Percentiles rank a stretch among this genome's conserved stretches.
phyloP scores from a whole-genome alignment of 2,113 vertebrate species.

The Lipotes vexillifer region DNA sequence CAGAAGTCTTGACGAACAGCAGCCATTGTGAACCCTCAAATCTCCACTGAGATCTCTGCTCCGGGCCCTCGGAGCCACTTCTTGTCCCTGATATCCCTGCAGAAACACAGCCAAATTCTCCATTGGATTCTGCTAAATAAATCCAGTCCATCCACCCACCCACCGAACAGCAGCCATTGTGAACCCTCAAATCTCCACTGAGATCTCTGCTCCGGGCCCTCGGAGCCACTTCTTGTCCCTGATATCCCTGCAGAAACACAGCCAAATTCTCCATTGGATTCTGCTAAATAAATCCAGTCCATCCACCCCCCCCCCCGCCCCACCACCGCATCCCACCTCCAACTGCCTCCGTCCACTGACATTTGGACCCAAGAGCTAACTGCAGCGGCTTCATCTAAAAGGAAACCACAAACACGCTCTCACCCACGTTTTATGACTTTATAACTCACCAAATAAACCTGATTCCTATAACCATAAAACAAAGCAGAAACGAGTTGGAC shows the following conservation, averaged over 20 bases:
- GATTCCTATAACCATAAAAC: slow-evolving; percentile 88
- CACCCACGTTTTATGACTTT: slow-evolving; percentile 80
- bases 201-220: accelerated
- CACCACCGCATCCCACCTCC: not conserved
- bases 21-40: not conserved
- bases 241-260: not conserved
- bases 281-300: not conserved
- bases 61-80: accelerated
- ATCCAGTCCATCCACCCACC: not conserved
- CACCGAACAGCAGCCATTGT: accelerated
- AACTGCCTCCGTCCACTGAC: slow-evolving; percentile 56
- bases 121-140: not conserved
- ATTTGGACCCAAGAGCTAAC: slow-evolving; percentile 74
- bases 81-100: not conserved
- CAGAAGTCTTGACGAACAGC: not conserved
- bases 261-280: not conserved
- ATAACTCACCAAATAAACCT: slow-evolving; percentile 86
- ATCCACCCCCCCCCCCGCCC: too few species aligned
- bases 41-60: accelerated
- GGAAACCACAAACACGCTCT: slow-evolving; percentile 78
- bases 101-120: not conserved
- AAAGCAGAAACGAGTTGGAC: slow-evolving; percentile 85
- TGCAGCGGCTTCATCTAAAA: slow-evolving; percentile 76
- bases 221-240: not conserved
- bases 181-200: not conserved